Evolutionary conservation across 2,797 vertebrate genomes (phyloP), one percentile per base, ranked within the genome.

Genomic region (Simalia tracyae): DNA sequence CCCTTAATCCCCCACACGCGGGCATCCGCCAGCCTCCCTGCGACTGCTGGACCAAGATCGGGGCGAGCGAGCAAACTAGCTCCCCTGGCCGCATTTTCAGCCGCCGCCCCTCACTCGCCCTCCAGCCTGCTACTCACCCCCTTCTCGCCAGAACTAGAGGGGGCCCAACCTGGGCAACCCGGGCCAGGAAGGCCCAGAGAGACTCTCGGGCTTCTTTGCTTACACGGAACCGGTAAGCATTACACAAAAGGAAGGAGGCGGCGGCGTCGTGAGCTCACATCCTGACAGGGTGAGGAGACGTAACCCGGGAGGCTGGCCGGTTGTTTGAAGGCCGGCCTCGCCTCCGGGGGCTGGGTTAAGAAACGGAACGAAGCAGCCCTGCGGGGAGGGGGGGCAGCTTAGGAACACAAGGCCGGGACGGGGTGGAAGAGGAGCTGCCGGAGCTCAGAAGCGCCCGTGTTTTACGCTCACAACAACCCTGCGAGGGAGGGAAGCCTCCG

Each of bases 251-350:
- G 88, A 42, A 90, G 95, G 68, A 88, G 56, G 91, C 22, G 94
- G 93, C 92, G 95, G 90, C 0, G 50, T 93, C 24, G 36, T 96
- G 95, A 97, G 92, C 92, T 96, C 96, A 96, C 93, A 95, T 96
- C 96, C 95, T 91, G 89, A 93, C 63, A 2, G 28, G 42, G 42
- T 24, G 66, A 63, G 61, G 28, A 22, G 54, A 36, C 59, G 64
- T 31, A 22, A 6, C 8, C 6, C 42, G 36, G 7, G 31, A 0
- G n/a, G 76, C 24, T 4, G 57, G 56, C 57, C 2, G 24, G 31
- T 42, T 36, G 15, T 72, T 11, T 17, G 1, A 15, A 9, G 17
- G 2, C 26, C 12, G 60, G 54, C 22, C 3, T 46, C 46, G 72
- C 9, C 6, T 7, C 9, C 2, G 9, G 8, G 8, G 4, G 0